Conservation (phyloP, 2,888 invertebrate species). For the Sminthurides aquaticus region DNA sequence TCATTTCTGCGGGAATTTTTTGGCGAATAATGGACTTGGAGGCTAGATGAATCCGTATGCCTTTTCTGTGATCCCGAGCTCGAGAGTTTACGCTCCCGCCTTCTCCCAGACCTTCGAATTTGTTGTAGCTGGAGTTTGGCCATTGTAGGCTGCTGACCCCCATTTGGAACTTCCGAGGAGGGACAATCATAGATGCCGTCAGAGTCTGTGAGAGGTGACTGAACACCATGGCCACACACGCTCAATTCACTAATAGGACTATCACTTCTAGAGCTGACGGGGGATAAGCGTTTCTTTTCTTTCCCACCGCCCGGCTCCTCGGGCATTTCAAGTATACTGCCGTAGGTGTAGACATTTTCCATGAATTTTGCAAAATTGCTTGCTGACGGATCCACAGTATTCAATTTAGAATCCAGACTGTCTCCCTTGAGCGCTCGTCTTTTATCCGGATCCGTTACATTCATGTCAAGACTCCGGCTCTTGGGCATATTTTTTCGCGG, state of each 20-base stretch:
- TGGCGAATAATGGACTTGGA: constrained; percentile 13
- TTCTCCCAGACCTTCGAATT: constrained; percentile 58
- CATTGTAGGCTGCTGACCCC: constrained; percentile 14
- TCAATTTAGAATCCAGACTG: constrained; percentile 44
- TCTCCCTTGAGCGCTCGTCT: constrained; percentile 34
- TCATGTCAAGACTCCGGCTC: constrained; percentile 53
- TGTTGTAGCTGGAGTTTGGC: constrained; percentile 51
- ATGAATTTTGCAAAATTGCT: constrained; percentile 26
- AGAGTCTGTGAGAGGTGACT: constrained; percentile 67
- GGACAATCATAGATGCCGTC: constrained; percentile 73
- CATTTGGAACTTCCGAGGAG: constrained; percentile 56
- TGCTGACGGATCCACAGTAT: constrained; percentile 31
- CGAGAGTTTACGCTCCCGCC: constrained; percentile 47
- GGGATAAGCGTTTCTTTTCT: constrained; percentile 58
- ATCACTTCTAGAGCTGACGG: constrained; percentile 70
- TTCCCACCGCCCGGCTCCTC: constrained; percentile 42
- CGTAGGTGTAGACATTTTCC: constrained; percentile 10
- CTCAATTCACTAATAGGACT: constrained; percentile 66
- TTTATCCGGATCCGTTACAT: constrained; percentile 25
- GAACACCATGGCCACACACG: constrained; percentile 44
- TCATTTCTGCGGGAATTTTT: neutral
- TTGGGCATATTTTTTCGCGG: constrained; percentile 47
- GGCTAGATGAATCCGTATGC: constrained; percentile 27
- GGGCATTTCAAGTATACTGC: constrained; percentile 44
- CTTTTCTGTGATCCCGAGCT: constrained; percentile 49